phyloP scores from a whole-genome alignment of 2,888 invertebrate genomes.

The Tenthredo notha region DNA sequence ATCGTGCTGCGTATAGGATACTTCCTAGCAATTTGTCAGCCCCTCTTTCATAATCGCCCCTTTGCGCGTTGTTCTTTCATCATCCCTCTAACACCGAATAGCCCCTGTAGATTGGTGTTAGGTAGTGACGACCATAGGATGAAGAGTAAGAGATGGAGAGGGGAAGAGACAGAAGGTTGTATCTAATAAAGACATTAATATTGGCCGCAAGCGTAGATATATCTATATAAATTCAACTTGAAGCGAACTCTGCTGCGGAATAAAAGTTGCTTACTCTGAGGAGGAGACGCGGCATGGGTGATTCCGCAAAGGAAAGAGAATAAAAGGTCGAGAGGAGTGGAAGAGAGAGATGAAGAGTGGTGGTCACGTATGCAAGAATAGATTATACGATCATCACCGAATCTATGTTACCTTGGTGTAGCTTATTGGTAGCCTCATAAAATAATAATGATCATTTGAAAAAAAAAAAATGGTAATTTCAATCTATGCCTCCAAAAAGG shows the following conservation, averaged over 20 bases:
- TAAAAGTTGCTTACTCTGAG: background rate
- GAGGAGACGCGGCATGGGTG: background rate
- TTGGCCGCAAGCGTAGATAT: conserved; percentile 70
- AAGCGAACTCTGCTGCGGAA: background rate
- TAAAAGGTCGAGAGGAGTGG: background rate
- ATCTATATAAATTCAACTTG: conserved; percentile 61
- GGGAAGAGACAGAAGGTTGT: conserved; percentile 59
- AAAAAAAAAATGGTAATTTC: conserved; percentile 15
- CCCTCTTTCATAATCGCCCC: background rate
- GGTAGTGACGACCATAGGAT: background rate
- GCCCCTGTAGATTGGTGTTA: background rate
- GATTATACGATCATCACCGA: conserved; percentile 72
- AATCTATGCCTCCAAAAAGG: background rate
- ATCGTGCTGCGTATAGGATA: background rate
- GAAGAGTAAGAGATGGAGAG: conserved; percentile 31
- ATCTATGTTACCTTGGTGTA: conserved; percentile 14
- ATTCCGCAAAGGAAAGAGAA: background rate
- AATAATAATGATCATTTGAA: background rate
- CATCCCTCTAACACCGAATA: conserved; percentile 1
- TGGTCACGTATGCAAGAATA: conserved; percentile 65
- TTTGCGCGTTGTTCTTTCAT: conserved; percentile 31
- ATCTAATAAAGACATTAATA: conserved; percentile 77
- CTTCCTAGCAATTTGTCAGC: conserved; percentile 51
- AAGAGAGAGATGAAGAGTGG: background rate
- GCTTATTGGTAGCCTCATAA: no score